Conservation (phyloP, 1,140 invertebrate genomes). For the Stenopsyche tienmushanensis region DNA sequence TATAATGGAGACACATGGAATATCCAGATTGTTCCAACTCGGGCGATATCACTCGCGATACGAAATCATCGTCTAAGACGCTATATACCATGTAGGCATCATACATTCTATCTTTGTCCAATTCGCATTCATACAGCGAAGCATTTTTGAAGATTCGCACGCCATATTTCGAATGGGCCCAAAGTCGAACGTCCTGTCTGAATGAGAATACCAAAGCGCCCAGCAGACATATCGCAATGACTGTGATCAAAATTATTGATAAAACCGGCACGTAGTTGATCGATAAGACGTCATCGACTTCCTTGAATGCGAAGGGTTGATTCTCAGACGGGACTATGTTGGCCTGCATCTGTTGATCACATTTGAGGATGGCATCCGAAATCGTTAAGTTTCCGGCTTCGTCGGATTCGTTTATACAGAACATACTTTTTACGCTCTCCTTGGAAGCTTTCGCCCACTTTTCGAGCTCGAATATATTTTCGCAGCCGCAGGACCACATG, state of each 20-base stretch:
- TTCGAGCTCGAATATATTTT: conserved; percentile 61
- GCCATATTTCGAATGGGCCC: conserved; percentile 74
- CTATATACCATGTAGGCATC: conserved; percentile 90
- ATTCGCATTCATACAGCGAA: conserved; percentile 66
- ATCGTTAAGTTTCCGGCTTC: conserved; percentile 65
- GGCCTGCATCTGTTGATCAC: conserved; percentile 69
- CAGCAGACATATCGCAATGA: conserved; percentile 70
- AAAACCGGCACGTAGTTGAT: conserved; percentile 65
- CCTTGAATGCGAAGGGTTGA: conserved; percentile 55
- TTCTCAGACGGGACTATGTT: conserved; percentile 69
- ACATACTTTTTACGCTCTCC: conserved; percentile 66
- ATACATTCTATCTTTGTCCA: conserved; percentile 76
- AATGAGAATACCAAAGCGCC: conserved; percentile 73
- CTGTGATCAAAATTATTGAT: conserved; percentile 70
- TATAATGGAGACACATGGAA: conserved; percentile 72
- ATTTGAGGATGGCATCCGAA: conserved; percentile 64
- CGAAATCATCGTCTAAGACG: conserved; percentile 80
- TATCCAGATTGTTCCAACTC: conserved; percentile 78
- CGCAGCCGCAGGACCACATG: conserved; percentile 70
- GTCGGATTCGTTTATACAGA: conserved; percentile 61
- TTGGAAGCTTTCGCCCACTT: conserved; percentile 68
- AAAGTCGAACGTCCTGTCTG: conserved; percentile 71
- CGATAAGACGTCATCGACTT: conserved; percentile 64
- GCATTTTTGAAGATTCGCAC: conserved; percentile 73
- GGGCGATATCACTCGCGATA: conserved; percentile 73